Conservation (phyloP, 2,113 vertebrate genomes). For the Canis aureus region DNA sequence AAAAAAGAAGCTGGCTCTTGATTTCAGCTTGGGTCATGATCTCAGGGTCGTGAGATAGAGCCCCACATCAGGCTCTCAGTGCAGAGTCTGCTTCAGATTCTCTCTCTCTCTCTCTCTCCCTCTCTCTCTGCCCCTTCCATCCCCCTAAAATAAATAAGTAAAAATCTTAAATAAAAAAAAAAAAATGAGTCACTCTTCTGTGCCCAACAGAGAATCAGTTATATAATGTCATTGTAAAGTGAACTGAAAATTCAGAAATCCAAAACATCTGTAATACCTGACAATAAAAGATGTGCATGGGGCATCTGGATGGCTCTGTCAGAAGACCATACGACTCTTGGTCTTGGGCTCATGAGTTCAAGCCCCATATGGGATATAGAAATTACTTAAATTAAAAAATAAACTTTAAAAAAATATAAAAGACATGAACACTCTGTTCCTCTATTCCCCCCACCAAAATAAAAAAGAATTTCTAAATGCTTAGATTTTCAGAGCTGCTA, state of each 20-base stretch:
- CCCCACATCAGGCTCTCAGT: neutral
- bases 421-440: neutral
- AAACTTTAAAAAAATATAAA: neutral
- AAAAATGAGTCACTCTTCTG: neutral
- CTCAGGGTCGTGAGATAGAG: neutral
- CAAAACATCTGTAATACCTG: neutral
- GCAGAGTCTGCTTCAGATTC: neutral
- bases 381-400: neutral
- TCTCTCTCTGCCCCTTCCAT: neutral
- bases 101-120: neutral
- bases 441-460: neutral
- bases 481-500: slow-evolving; percentile 15
- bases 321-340: neutral
- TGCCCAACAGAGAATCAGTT: neutral
- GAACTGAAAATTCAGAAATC: slow-evolving; percentile 49
- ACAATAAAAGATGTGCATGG: neutral
- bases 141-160: neutral
- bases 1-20: neutral
- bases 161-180: neutral
- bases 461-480: neutral
- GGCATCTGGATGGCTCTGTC: neutral
- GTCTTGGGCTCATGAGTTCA: neutral
- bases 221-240: neutral
- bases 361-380: neutral
- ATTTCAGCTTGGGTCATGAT: neutral